Percentiles rank a stretch among this genome's conserved stretches.
These are phyloP conservation scores for Mycetomoellerius zeteki DNA, from an alignment of 1,140 invertebrate genomes.

Conservation along the genomic window DNA sequence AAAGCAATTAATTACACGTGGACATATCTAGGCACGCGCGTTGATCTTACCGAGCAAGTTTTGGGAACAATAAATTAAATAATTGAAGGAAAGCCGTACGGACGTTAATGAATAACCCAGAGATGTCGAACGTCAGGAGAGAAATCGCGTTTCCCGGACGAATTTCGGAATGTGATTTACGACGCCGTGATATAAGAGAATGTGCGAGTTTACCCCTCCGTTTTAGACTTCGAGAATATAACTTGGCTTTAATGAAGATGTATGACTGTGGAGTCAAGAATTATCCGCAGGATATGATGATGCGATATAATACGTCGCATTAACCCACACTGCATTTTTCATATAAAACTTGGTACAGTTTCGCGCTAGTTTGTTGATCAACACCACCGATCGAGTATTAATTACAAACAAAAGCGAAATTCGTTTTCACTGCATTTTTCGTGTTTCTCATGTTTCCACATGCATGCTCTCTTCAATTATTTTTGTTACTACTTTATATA, in stretches of 20 bases:
- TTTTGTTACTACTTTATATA: not conserved
- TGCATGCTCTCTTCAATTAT: not conserved
- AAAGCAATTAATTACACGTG: conserved; percentile 10
- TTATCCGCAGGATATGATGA: conserved; percentile 74
- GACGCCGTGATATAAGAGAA: conserved; percentile 68
- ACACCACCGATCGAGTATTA: conserved; percentile 22
- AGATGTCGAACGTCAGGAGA: conserved; percentile 77
- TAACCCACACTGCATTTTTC: conserved; percentile 43
- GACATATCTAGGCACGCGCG: not conserved
- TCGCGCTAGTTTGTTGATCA: not conserved
- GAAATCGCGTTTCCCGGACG: conserved; percentile 79
- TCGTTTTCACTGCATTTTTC: conserved; percentile 2
- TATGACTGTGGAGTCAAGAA: conserved; percentile 78
- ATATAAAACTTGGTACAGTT: conserved; percentile 23
- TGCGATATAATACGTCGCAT: conserved; percentile 61
- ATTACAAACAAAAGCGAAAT: conserved; percentile 35
- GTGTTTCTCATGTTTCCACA: not conserved
- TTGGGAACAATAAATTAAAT: conserved; percentile 48
- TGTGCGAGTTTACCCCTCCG: conserved; percentile 55
- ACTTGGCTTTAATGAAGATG: conserved; percentile 83
- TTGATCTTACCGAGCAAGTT: conserved; percentile 9
- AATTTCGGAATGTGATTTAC: conserved; percentile 85
- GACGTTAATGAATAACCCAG: conserved; percentile 59
- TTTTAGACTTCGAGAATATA: conserved; percentile 72
- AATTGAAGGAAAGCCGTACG: conserved; percentile 38